Conservation (phyloP, 2,797 vertebrate species). For the Gila robusta region DNA sequence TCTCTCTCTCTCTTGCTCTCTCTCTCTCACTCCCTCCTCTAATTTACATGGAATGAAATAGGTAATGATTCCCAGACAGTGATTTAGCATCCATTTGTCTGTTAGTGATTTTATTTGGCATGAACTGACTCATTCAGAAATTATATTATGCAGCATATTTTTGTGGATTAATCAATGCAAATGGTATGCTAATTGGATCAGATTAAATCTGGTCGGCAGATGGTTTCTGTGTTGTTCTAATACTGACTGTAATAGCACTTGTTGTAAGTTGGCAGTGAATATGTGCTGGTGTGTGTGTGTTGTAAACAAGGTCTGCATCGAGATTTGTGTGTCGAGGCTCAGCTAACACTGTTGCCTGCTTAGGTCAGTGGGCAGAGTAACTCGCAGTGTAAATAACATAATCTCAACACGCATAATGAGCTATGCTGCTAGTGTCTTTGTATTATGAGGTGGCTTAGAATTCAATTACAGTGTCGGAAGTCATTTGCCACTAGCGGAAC, state of each 20-base stretch:
- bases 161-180: constrained; percentile 60
- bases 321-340: constrained; percentile 16
- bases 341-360: background rate
- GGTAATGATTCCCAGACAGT: constrained; percentile 23
- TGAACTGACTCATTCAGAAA: constrained; percentile 33
- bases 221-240: constrained; percentile 59
- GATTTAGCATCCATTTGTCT: constrained; percentile 47
- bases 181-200: constrained; percentile 54
- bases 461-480: constrained; percentile 21
- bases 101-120: constrained; percentile 40
- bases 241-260: constrained; percentile 33
- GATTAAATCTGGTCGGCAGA: constrained; percentile 53
- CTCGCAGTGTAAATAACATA: background rate
- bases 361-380: constrained; percentile 2
- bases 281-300: constrained; percentile 17
- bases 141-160: constrained; percentile 44
- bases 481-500: constrained; percentile 16
- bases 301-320: constrained; percentile 20
- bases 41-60: background rate
- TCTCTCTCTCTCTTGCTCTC: constrained; percentile 54
- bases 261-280: constrained; percentile 26
- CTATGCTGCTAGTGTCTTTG: background rate
- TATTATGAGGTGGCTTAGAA: constrained; percentile 12
- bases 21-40: constrained; percentile 41
- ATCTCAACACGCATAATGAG: background rate